These are phyloP conservation scores for Chionis minor DNA, from an alignment of 2,113 vertebrate genomes.

Conservation along the genomic window DNA sequence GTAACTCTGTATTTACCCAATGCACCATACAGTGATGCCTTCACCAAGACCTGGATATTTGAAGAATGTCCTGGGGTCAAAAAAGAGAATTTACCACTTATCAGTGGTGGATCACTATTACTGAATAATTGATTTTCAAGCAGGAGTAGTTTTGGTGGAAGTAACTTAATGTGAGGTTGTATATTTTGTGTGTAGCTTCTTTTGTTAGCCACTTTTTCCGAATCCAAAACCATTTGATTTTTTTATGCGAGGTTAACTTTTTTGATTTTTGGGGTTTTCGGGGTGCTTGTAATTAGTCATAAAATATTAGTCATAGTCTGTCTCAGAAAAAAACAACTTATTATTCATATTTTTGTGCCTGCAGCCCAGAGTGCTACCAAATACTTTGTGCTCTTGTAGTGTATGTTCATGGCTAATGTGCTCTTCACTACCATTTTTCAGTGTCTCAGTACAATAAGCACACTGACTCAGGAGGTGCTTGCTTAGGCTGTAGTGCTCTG, in stretches of 20 bases:
- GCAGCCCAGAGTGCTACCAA: not conserved
- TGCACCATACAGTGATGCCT: accelerated
- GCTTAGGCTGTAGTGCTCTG: not conserved
- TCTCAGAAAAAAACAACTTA: not conserved
- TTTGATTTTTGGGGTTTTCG: no score
- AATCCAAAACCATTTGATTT: not conserved
- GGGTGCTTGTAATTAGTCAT: not conserved
- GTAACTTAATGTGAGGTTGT: not conserved
- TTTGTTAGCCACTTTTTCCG: not conserved
- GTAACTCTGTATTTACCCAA: not conserved
- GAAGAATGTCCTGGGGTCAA: not conserved
- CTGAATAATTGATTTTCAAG: not conserved
- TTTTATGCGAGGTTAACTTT: not conserved
- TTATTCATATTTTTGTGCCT: not conserved
- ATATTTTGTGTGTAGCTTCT: not conserved
- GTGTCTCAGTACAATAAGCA: not conserved
- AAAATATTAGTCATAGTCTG: not conserved
- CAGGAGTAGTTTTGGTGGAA: not conserved
- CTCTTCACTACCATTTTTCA: not conserved
- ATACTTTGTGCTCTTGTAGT: not conserved
- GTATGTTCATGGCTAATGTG: not conserved
- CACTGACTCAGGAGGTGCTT: not conserved
- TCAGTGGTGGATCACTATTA: not conserved
- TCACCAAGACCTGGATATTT: not conserved
- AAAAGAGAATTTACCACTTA: not conserved